Percentiles rank a stretch among this genome's conserved stretches.
Evolutionary conservation across 2,888 invertebrate genomes (phyloP).

Genomic region (Hydropsyche betteni): DNA sequence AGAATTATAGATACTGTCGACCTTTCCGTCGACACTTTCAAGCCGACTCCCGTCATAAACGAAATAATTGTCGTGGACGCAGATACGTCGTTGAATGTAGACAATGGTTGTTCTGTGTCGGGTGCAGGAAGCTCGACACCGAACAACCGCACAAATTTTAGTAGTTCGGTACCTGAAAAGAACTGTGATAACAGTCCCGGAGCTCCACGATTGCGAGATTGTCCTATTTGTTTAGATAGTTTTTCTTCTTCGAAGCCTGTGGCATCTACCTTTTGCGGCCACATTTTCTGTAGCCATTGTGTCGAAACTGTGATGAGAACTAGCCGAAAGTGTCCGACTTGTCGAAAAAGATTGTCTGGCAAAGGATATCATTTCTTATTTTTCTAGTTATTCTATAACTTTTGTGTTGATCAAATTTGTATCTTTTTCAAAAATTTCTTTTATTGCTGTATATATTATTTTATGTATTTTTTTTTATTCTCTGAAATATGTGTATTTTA

Average conservation of each 20-base stretch:
- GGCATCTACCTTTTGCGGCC: slow-evolving; percentile 53
- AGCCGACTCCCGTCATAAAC: slow-evolving; percentile 23
- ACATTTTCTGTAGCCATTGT: slow-evolving; percentile 52
- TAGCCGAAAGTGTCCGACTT: slow-evolving; percentile 51
- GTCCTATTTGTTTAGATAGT: slow-evolving; percentile 52
- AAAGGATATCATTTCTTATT: slow-evolving; percentile 52
- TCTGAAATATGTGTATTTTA: no score
- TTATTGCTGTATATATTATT: no score
- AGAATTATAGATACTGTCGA: slow-evolving; percentile 32
- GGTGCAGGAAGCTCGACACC: not conserved
- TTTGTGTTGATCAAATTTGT: no score
- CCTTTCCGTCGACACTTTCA: slow-evolving; percentile 24
- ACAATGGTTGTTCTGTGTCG: no score
- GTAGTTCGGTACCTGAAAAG: not conserved
- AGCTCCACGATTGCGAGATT: slow-evolving; percentile 38
- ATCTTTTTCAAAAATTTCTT: no score
- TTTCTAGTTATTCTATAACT: slow-evolving; percentile 45
- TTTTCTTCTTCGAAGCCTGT: slow-evolving; percentile 43
- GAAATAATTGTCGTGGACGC: slow-evolving; percentile 44
- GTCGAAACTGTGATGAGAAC: slow-evolving; percentile 49
- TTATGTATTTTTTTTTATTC: no score
- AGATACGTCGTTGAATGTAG: slow-evolving; percentile 25
- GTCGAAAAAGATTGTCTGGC: slow-evolving; percentile 50
- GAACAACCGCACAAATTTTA: not conserved
- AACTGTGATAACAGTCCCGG: slow-evolving; percentile 1